Evolutionary conservation across 2,797 vertebrate species (phyloP).

Genomic region (Hemibagrus guttatus): DNA sequence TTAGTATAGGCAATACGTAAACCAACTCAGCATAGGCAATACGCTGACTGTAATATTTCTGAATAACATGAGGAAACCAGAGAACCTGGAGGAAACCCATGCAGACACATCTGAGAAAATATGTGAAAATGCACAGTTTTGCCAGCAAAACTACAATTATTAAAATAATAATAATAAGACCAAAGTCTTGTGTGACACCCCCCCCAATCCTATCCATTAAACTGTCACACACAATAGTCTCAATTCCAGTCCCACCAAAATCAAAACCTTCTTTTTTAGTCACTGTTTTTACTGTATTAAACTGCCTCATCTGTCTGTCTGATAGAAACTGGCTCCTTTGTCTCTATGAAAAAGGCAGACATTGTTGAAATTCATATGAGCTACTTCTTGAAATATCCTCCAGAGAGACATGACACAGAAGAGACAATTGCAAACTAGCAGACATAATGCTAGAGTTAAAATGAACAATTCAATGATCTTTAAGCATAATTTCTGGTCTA

Average conservation of each 20-base stretch:
- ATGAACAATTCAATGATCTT: constrained; percentile 39
- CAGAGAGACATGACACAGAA: constrained; percentile 26
- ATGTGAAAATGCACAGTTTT: no score
- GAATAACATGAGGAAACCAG: neutral
- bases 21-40: neutral
- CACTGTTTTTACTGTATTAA: constrained; percentile 15
- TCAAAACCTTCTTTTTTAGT: neutral
- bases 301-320: constrained; percentile 5
- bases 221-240: neutral
- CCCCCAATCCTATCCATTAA: neutral
- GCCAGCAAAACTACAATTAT: no score
- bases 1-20: neutral
- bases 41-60: neutral
- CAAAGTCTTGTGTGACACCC: no score
- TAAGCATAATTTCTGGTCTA: constrained; percentile 42
- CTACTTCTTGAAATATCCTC: constrained; percentile 19
- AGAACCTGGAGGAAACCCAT: neutral
- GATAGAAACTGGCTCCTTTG: constrained; percentile 4
- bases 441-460: constrained; percentile 38
- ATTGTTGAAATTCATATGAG: constrained; percentile 29
- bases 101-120: no score
- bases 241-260: neutral
- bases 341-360: constrained; percentile 22
- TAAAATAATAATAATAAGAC: no score
- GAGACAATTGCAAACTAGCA: constrained; percentile 35